Base-by-base conservation (phyloP, 2,888 invertebrate genomes). In the Drosophila nigricruria region DNA sequence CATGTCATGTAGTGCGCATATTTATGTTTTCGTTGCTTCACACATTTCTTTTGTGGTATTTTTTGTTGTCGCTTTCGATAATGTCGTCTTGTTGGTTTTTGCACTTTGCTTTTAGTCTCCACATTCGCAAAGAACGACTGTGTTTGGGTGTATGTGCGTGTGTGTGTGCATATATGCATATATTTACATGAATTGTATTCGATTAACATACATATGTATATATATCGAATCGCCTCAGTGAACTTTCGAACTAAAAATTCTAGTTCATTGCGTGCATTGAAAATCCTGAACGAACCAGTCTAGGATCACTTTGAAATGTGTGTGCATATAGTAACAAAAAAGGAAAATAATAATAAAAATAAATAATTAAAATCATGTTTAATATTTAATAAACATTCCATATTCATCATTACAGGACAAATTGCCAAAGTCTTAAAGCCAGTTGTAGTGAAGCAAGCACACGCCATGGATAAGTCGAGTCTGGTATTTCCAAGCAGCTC, bases 331-430 rank as follows among this genome's bases (percentile, higher is more conserved):
- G n/a, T n/a, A n/a, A n/a, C n/a, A n/a, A n/a, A n/a, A n/a, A n/a
- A n/a, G n/a, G n/a, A n/a, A n/a, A n/a, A n/a, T n/a, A n/a, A n/a
- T n/a, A n/a, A n/a, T n/a, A n/a, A n/a, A n/a, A n/a, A n/a, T n/a
- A n/a, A n/a, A n/a, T n/a, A n/a, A n/a, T n/a, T n/a, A n/a, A n/a
- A n/a, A n/a, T n/a, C n/a, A n/a, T n/a, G n/a, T n/a, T n/a, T n/a
- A n/a, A n/a, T n/a, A n/a, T n/a, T n/a, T n/a, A n/a, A n/a, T n/a
- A n/a, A n/a, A n/a, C n/a, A n/a, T n/a, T n/a, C n/a, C n/a, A n/a
- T n/a, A n/a, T n/a, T n/a, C n/a, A n/a, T n/a, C n/a, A n/a, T 79
- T 79, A 9, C 73, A 93, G 93, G 92, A 65, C 90, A 91, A 90
- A 90, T 92, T 61, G 86, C 90, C 36, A 92, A 91, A 83, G 88